phyloP scores from a whole-genome alignment of 2,113 vertebrate genomes.

The Rhizomys pruinosus region DNA sequence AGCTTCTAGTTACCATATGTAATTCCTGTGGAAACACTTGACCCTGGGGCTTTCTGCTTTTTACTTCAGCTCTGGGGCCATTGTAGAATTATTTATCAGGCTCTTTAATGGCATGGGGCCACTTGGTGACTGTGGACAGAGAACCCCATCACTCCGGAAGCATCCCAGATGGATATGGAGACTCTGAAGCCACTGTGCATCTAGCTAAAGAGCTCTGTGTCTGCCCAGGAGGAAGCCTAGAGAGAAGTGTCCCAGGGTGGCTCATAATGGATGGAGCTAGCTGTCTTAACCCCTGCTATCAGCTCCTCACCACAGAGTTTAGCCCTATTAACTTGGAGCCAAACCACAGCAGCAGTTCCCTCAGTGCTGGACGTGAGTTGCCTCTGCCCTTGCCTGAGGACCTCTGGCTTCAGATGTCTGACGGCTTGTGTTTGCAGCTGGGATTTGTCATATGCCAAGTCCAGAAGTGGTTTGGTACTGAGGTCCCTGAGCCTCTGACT shows the following conservation, averaged over 20 bases:
- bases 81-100: conserved; percentile 80
- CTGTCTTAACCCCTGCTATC: conserved; percentile 73
- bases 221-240: conserved; percentile 75
- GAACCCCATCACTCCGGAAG: conserved; percentile 74
- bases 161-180: conserved; percentile 80
- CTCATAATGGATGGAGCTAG: conserved; percentile 80
- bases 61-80: conserved; percentile 66
- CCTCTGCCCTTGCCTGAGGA: not conserved
- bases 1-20: conserved; percentile 73
- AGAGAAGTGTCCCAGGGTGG: conserved; percentile 51
- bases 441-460: not conserved
- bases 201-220: conserved; percentile 81
- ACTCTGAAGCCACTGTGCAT: conserved; percentile 79
- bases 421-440: not conserved
- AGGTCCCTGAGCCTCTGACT: rapidly evolving
- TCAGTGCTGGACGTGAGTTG: not conserved
- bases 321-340: not conserved
- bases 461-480: not conserved
- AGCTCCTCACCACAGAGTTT: conserved; percentile 62
- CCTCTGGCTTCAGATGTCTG: not conserved
- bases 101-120: conserved; percentile 75
- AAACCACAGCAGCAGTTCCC: conserved; percentile 55
- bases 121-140: conserved; percentile 73
- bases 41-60: conserved; percentile 79
- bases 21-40: conserved; percentile 82